Conservation (phyloP, 64 coral and sea anemone genomes). For the Stylophora pistillata region DNA sequence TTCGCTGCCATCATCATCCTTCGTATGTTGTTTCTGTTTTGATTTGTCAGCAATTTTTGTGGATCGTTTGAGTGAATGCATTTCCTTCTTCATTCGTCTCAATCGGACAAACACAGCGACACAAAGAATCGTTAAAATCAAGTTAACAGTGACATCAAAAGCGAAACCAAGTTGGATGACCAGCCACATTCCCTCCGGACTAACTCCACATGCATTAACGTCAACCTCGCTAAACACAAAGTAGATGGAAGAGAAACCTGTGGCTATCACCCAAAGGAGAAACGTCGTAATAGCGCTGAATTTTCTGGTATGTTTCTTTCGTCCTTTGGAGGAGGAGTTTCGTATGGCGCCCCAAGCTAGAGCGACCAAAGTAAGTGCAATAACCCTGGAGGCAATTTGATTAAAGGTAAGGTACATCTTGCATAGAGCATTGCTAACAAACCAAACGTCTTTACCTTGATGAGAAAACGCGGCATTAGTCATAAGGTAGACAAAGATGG, state of each 20-base stretch:
- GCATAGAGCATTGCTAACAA: background rate
- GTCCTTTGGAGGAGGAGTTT: conserved; percentile 5
- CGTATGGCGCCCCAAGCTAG: background rate
- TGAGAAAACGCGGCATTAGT: background rate
- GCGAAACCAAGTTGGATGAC: background rate
- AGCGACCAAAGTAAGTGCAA: background rate
- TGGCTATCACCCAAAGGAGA: background rate
- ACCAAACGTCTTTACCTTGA: background rate
- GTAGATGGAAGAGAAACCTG: background rate
- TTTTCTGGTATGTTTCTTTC: background rate
- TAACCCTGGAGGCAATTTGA: background rate
- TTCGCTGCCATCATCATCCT: background rate
- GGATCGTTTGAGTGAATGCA: background rate
- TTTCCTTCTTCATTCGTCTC: background rate
- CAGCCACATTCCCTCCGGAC: background rate
- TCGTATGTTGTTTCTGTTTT: background rate
- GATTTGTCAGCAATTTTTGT: background rate
- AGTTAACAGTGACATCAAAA: background rate
- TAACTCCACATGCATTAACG: background rate
- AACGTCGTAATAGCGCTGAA: background rate
- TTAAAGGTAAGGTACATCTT: background rate
- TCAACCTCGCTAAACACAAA: background rate
- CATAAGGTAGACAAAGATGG: background rate
- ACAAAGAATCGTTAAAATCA: background rate
- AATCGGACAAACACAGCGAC: background rate